A percentile compares a stretch with the other conserved stretches of the same genome.
Conservation (phyloP, 2,113 vertebrate genomes). For the Ancistrus triradiatus region DNA sequence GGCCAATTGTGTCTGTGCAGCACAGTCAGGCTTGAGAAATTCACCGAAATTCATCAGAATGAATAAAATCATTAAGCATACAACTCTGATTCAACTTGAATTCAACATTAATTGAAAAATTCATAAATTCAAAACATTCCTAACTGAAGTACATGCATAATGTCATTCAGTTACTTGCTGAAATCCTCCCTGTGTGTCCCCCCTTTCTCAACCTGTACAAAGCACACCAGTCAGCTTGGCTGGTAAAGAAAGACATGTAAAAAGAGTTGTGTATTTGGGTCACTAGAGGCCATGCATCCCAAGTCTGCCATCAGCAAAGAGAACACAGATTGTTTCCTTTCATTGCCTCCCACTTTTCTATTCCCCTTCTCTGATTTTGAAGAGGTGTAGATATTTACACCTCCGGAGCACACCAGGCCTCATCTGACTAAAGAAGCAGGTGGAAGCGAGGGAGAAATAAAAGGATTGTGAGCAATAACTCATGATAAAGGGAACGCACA, state of each 20-base stretch:
- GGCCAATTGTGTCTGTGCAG: too few relatives aligned
- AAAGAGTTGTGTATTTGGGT: constrained; percentile 66
- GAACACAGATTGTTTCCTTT: constrained; percentile 58
- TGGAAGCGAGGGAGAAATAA: not conserved
- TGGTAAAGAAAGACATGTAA: constrained; percentile 44
- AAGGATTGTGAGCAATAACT: not conserved
- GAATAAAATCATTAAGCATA: too few relatives aligned
- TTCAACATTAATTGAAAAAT: too few relatives aligned
- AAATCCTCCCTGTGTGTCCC: constrained; percentile 8
- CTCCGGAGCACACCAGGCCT: not conserved
- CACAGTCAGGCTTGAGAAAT: too few relatives aligned
- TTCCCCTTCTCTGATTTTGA: not conserved
- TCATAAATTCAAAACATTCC: too few relatives aligned
- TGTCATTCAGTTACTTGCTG: not conserved
- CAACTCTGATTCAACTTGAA: too few relatives aligned
- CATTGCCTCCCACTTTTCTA: constrained; percentile 36
- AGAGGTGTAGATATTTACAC: constrained; percentile 10
- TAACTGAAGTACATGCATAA: too few relatives aligned
- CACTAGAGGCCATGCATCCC: constrained; percentile 72
- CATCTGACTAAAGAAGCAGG: not conserved
- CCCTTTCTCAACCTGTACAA: constrained; percentile 42
- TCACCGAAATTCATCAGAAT: too few relatives aligned
- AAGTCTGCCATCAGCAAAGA: constrained; percentile 63
- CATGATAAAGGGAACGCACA: not conserved
- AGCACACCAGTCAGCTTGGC: constrained; percentile 50